Conservation (phyloP, 2,797 vertebrate species). For the Paratrypauchen microcephalus region DNA sequence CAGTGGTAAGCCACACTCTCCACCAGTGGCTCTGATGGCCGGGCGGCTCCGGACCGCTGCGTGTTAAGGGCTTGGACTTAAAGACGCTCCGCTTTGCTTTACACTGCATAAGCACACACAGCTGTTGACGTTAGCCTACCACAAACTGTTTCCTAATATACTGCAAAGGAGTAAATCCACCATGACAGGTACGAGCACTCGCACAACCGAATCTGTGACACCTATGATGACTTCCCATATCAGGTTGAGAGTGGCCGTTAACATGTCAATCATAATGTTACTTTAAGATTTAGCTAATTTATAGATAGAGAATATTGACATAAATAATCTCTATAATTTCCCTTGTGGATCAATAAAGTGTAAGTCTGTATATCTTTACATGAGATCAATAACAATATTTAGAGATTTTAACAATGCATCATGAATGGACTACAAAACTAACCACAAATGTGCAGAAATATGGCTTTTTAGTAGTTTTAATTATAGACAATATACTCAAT, state of each 20-base stretch:
- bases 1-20: constrained; percentile 73
- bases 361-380: too few relatives aligned
- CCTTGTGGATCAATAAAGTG: too few relatives aligned
- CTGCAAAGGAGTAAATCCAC: constrained; percentile 34
- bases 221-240: constrained; percentile 4
- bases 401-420: too few relatives aligned
- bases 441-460: too few relatives aligned
- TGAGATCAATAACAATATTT: too few relatives aligned
- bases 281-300: background rate
- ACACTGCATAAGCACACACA: constrained; percentile 41
- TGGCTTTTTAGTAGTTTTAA: too few relatives aligned
- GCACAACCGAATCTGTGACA: background rate
- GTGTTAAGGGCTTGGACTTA: constrained; percentile 29
- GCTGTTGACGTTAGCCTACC: constrained; percentile 45
- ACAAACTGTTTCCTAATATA: constrained; percentile 44
- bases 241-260: background rate
- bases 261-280: background rate
- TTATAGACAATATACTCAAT: too few relatives aligned
- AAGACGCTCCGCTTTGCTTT: constrained; percentile 45
- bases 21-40: constrained; percentile 55
- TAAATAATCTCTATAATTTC: too few relatives aligned
- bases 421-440: too few relatives aligned
- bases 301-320: too few relatives aligned
- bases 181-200: constrained; percentile 20
- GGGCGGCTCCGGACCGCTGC: constrained; percentile 38